Evolutionary conservation across 2,888 invertebrate genomes (phyloP), one percentile per base, ranked within the genome.

Genomic region (Metopia argyrocephala): DNA sequence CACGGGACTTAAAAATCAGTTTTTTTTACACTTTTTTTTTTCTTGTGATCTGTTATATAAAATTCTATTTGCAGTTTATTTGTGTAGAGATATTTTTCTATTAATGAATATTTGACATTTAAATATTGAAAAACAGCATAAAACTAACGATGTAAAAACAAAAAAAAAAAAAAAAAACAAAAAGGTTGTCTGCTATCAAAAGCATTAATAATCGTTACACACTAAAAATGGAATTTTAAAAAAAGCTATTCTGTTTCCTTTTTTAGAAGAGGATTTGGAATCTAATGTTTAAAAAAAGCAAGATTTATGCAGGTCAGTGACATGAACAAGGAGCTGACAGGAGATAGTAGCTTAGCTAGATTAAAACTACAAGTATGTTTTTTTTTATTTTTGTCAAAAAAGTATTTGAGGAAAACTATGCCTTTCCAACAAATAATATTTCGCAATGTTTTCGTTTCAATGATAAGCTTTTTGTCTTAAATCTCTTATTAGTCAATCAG

Each of bases 41-140:
- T n/a, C 18, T 38, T 57, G 48, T 50, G 18, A 12, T 61, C 15
- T 15, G 9, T 56, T 18, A 6, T 21, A 9, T 59, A 12, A 20
- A 59, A 20, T 59, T 31, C 25, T 27, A 21, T 48, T 66, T 48
- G 48, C 48, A 38, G 1, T 78, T 66, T 68, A 56, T 61, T 65
- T 38, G 25, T 20, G 5, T 6, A 59, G 46, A 27, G 21, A 66
- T 52, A 54, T 61, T 66, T 78, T 78, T 71, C 65, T 66, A 61
- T 78, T 54, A 68, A 61, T 48, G 61, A 73, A 71, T 78, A 71
- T 71, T 71, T 71, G 66, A 71, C 65, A 71, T 59, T 23, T 25
- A 59, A 65, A 71, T 66, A 50, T 23, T 4, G 31, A 52, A 27
- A 64, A 68, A 69, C 21, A 6, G 20, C 20, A 31, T 57, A 18